Percentiles rank a stretch among this genome's conserved stretches.
Evolutionary conservation across 2,797 vertebrate genomes (phyloP).

Genomic region (Antrozous pallidus): DNA sequence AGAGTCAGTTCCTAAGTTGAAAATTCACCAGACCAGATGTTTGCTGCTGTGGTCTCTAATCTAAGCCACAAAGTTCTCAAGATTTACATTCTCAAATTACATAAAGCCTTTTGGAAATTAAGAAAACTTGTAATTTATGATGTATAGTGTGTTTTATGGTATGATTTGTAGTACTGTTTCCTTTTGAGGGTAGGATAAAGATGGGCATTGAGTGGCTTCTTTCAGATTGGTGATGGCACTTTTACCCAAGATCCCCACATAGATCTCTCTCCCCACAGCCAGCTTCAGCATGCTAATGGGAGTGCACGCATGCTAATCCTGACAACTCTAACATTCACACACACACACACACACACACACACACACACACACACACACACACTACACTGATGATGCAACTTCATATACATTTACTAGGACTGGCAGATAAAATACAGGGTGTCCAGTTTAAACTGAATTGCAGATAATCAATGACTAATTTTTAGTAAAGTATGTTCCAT

Average conservation of each 20-base stretch:
- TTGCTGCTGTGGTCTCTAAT: not conserved
- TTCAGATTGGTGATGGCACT: not conserved
- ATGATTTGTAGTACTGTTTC: not conserved
- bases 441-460: not conserved
- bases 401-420: not conserved
- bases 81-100: not conserved
- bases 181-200: not conserved
- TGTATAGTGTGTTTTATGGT: not conserved
- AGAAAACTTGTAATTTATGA: not conserved
- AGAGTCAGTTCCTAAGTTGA: not conserved
- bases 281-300: not conserved
- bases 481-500: not conserved
- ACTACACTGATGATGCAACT: not conserved
- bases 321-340: rapidly evolving
- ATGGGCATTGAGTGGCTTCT: not conserved
- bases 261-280: not conserved
- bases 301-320: rapidly evolving
- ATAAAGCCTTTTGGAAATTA: not conserved
- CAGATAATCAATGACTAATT: not conserved
- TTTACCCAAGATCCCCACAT: not conserved
- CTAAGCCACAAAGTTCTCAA: not conserved
- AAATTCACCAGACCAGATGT: not conserved
- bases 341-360: not conserved
- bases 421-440: not conserved
- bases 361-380: not conserved